These are phyloP conservation scores for Alectura lathami DNA, from an alignment of 2,113 vertebrate species.

Conservation along the genomic window DNA sequence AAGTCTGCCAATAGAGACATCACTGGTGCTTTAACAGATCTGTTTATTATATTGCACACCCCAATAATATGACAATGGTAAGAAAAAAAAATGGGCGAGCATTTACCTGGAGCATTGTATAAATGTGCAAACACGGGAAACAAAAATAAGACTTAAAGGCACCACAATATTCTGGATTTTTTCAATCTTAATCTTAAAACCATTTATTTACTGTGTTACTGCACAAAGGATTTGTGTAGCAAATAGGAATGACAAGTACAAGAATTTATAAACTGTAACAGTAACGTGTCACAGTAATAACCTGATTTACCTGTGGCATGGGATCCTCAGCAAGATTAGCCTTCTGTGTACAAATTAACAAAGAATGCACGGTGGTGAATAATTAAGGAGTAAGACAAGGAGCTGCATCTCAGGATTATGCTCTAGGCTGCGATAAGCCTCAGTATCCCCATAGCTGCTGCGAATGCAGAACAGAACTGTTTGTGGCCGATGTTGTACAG, in stretches of 20 bases:
- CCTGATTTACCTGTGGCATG: not conserved
- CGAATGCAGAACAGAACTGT: not conserved
- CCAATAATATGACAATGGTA: not conserved
- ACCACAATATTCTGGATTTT: not conserved
- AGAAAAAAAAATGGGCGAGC: not conserved
- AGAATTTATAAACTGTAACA: not conserved
- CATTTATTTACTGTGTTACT: not conserved
- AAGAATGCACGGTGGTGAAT: not conserved
- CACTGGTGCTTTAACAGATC: constrained; percentile 51
- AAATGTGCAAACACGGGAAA: not conserved
- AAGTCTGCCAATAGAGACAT: constrained; percentile 69
- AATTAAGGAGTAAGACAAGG: constrained; percentile 2
- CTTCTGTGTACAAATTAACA: not conserved
- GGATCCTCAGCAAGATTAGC: not conserved
- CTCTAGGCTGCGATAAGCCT: not conserved
- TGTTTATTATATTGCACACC: constrained; percentile 54
- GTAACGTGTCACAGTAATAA: not conserved
- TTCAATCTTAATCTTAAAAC: not conserved
- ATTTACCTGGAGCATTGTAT: not conserved
- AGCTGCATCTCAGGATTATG: not conserved
- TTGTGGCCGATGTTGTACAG: not conserved
- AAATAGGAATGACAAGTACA: not conserved
- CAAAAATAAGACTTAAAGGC: not conserved
- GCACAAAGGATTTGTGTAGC: not conserved
- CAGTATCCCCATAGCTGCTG: fast-evolving